A percentile compares a stretch with the other conserved stretches of the same genome.
These are phyloP conservation scores for Alcedo quadribrachys DNA, from an alignment of 2,797 vertebrate genomes.

Conservation along the genomic window DNA sequence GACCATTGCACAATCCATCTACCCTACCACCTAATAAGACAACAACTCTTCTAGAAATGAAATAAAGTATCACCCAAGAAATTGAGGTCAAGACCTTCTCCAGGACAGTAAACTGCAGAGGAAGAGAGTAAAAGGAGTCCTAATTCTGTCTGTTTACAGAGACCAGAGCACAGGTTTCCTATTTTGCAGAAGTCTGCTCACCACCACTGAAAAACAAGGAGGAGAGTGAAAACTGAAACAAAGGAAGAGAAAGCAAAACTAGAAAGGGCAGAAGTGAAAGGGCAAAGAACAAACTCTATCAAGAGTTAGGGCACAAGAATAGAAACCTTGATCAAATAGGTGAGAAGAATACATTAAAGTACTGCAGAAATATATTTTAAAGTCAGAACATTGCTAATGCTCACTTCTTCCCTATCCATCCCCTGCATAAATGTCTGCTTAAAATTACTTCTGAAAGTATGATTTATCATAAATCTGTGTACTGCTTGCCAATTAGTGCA, in stretches of 20 bases:
- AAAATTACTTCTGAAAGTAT: neutral
- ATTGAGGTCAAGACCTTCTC: neutral
- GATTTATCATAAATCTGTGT: neutral
- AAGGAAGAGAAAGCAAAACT: conserved; percentile 45
- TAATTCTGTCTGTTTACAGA: neutral
- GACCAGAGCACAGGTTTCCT: neutral
- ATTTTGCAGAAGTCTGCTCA: neutral
- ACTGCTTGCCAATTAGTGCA: neutral
- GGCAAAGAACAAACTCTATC: neutral
- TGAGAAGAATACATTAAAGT: neutral
- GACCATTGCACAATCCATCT: neutral
- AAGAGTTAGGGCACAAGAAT: neutral
- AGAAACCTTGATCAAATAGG: neutral
- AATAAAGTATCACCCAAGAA: neutral
- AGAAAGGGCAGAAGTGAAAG: neutral
- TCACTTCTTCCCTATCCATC: neutral
- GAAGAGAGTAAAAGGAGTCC: neutral
- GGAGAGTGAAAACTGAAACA: conserved; percentile 11
- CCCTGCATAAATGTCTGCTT: neutral
- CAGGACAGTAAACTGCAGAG: neutral
- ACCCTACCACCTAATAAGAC: neutral
- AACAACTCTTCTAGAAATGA: neutral
- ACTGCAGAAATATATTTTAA: neutral
- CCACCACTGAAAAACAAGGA: neutral
- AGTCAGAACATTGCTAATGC: neutral